These are phyloP conservation scores for Canis aureus DNA, from an alignment of 2,113 vertebrate genomes.

Conservation along the genomic window DNA sequence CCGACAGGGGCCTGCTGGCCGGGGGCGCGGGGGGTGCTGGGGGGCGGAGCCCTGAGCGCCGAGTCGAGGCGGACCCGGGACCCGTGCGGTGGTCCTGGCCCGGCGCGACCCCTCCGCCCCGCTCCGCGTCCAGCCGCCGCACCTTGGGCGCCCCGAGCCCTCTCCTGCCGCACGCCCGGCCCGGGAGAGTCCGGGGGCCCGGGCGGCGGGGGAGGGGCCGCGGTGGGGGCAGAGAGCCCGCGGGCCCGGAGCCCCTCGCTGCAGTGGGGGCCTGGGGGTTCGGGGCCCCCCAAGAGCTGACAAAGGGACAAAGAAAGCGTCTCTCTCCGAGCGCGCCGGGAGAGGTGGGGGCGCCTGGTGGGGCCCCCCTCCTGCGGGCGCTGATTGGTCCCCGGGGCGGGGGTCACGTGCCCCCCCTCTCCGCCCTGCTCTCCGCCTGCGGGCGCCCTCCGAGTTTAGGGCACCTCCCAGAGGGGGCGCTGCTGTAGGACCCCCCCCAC, in stretches of 20 bases:
- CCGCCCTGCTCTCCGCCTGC: slow-evolving; percentile 19
- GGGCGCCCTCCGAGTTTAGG: slow-evolving; percentile 34
- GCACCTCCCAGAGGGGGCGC: slow-evolving; percentile 54
- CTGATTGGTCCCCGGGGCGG: slow-evolving; percentile 68
- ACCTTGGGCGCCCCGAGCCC: slow-evolving; percentile 21
- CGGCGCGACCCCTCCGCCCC: slow-evolving; percentile 5
- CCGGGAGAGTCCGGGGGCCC: neutral
- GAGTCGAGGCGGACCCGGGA: neutral
- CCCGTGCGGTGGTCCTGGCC: slow-evolving; percentile 1
- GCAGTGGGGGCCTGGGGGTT: neutral
- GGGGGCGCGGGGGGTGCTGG: neutral
- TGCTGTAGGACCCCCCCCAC: neutral
- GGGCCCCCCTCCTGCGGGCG: slow-evolving; percentile 54
- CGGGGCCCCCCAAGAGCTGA: slow-evolving; percentile 66
- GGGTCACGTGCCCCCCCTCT: slow-evolving; percentile 65
- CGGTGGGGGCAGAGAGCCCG: neutral
- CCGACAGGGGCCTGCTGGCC: slow-evolving; percentile 1
- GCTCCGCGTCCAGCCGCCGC: neutral
- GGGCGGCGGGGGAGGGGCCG: neutral
- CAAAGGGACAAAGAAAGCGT: slow-evolving; percentile 83
- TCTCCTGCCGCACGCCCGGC: neutral
- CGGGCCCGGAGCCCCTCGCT: neutral
- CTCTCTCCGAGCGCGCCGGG: slow-evolving; percentile 45
- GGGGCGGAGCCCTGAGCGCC: slow-evolving; percentile 47
- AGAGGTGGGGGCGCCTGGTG: slow-evolving; percentile 57